These are phyloP conservation scores for Vipera latastei DNA, from an alignment of 2,797 vertebrate species.

Conservation along the genomic window DNA sequence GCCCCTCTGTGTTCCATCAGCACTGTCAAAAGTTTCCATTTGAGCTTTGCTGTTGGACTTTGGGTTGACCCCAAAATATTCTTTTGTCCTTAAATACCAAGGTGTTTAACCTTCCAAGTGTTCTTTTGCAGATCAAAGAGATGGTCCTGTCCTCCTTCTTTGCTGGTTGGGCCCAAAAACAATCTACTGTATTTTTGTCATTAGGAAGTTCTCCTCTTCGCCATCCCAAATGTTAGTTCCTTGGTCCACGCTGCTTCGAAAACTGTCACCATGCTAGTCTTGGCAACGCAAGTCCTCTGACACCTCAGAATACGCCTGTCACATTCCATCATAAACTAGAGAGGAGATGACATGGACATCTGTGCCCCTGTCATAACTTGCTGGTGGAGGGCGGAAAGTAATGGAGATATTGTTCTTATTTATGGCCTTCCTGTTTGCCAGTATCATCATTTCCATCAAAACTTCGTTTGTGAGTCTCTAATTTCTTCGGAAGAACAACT, in stretches of 20 bases:
- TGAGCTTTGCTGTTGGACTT: background rate
- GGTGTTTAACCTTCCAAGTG: background rate
- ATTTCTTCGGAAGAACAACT: conserved; percentile 20
- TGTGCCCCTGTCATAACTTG: conserved; percentile 47
- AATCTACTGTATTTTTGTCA: conserved; percentile 12
- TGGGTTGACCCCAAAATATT: background rate
- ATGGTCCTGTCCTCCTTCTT: rapidly evolving
- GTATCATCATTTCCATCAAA: conserved; percentile 20
- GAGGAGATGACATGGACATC: conserved; percentile 54
- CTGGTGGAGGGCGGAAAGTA: background rate
- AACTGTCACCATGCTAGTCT: conserved; percentile 49
- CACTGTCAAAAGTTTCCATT: background rate
- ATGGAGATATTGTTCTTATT: conserved; percentile 30
- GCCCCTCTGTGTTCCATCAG: background rate
- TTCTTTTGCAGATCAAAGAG: conserved; percentile 4
- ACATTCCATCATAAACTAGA: conserved; percentile 39
- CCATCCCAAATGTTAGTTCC: conserved; percentile 42
- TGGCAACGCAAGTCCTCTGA: conserved; percentile 53
- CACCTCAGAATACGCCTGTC: conserved; percentile 48
- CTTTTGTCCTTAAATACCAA: background rate
- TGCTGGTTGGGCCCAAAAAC: rapidly evolving
- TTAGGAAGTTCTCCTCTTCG: background rate
- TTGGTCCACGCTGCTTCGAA: conserved; percentile 31
- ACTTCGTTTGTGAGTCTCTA: conserved; percentile 16
- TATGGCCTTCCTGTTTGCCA: conserved; percentile 23